phyloP scores from a whole-genome alignment of 2,888 invertebrate species.

The Blera fallax region DNA sequence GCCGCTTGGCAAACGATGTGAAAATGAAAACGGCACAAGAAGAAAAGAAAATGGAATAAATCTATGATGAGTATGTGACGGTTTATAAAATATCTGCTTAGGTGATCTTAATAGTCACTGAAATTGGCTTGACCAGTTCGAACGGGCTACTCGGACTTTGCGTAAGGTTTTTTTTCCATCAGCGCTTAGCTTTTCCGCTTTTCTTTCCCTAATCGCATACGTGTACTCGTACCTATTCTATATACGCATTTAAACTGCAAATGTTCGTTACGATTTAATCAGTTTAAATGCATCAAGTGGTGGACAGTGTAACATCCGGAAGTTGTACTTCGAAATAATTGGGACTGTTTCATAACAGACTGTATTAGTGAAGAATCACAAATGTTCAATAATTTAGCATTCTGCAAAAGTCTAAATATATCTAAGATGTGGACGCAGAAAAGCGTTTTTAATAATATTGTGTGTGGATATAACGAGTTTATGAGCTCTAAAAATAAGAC shows the following conservation, averaged over 20 bases:
- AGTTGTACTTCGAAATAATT: slow-evolving; percentile 6
- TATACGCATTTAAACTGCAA: slow-evolving; percentile 7
- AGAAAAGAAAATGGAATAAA: slow-evolving; percentile 59
- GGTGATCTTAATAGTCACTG: slow-evolving; percentile 76
- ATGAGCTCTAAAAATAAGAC: slow-evolving; percentile 69
- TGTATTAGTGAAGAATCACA: slow-evolving; percentile 32
- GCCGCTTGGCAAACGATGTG: slow-evolving; percentile 51
- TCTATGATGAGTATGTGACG: slow-evolving; percentile 74
- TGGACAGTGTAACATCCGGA: slow-evolving; percentile 30
- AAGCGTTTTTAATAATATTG: slow-evolving; percentile 22
- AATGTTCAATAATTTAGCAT: slow-evolving; percentile 27
- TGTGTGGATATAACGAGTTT: slow-evolving; percentile 45
- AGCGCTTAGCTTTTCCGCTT: slow-evolving; percentile 20
- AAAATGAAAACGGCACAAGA: slow-evolving; percentile 64
- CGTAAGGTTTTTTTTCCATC: slow-evolving; percentile 75
- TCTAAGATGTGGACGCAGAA: slow-evolving; percentile 37
- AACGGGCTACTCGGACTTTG: slow-evolving; percentile 79
- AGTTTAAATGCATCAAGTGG: slow-evolving; percentile 23
- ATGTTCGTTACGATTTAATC: slow-evolving; percentile 30
- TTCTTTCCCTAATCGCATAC: neutral
- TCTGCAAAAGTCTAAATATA: slow-evolving; percentile 59
- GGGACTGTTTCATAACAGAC: slow-evolving; percentile 50
- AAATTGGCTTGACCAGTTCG: slow-evolving; percentile 80
- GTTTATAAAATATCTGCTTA: slow-evolving; percentile 72
- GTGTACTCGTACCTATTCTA: neutral